A percentile compares a stretch with the other conserved stretches of the same genome.
Evolutionary conservation across 2,888 invertebrate genomes (phyloP).

Genomic region (Perizoma flavofasciatum): DNA sequence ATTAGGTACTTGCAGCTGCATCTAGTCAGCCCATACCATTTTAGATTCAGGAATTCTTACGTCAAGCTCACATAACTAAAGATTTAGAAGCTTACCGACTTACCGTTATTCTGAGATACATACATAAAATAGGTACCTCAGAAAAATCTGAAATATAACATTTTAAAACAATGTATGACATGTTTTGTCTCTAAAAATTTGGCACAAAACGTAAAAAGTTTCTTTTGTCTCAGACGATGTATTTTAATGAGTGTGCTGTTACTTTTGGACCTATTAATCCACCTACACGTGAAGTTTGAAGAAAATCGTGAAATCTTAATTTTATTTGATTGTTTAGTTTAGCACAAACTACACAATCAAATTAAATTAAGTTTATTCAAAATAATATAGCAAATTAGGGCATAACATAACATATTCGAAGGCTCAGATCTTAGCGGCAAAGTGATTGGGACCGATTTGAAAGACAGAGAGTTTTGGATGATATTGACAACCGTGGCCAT

Average conservation of each 20-base stretch:
- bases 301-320: not conserved
- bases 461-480: too few species aligned
- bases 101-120: constrained; percentile 11
- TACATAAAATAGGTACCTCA: constrained; percentile 14
- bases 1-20: too few species aligned
- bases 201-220: constrained; percentile 28
- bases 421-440: too few species aligned
- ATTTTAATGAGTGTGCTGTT: constrained; percentile 15
- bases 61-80: constrained; percentile 7
- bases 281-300: not conserved
- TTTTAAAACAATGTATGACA: constrained; percentile 24
- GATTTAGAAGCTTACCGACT: constrained; percentile 15
- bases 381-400: too few species aligned
- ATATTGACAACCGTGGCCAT: too few species aligned
- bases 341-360: too few species aligned
- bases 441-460: too few species aligned
- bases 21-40: not conserved
- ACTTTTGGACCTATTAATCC: constrained; percentile 13
- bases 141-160: constrained; percentile 19
- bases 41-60: constrained; percentile 2
- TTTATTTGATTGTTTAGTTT: too few species aligned
- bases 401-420: too few species aligned
- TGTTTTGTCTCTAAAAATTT: constrained; percentile 34
- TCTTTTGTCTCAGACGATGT: constrained; percentile 23
- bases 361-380: too few species aligned